Percentiles rank a stretch among this genome's conserved stretches.
These are phyloP conservation scores for Drosophila subpulchrella DNA, from an alignment of 1,140 invertebrate species.

Conservation along the genomic window DNA sequence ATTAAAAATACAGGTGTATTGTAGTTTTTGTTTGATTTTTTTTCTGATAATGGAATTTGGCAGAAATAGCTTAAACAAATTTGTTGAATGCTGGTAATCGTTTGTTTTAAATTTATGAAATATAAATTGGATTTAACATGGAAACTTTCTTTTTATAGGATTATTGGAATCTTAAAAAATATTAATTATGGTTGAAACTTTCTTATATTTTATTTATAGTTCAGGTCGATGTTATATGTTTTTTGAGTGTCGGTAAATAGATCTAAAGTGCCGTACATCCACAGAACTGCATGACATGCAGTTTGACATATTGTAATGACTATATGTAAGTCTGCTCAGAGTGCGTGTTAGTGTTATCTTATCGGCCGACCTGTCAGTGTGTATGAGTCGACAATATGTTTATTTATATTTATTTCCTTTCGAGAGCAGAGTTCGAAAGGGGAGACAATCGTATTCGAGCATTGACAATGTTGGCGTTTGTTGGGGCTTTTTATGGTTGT, in stretches of 20 bases:
- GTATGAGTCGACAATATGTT: constrained; percentile 38
- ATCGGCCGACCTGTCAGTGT: constrained; percentile 37
- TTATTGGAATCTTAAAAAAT: background rate
- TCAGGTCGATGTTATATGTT: constrained; percentile 1
- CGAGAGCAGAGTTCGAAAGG: constrained; percentile 16
- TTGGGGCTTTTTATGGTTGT: background rate
- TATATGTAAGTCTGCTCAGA: constrained; percentile 11
- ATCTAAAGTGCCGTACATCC: constrained; percentile 30
- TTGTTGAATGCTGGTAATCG: no score
- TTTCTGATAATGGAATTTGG: background rate
- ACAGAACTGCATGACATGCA: constrained; percentile 48
- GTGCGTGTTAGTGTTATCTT: constrained; percentile 36
- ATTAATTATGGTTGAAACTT: background rate
- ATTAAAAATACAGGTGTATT: background rate
- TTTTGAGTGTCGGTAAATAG: constrained; percentile 14
- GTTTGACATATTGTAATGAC: constrained; percentile 42
- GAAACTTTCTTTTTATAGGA: no score
- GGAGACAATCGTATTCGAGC: background rate
- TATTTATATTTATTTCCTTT: constrained; percentile 47
- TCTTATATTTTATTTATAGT: no score
- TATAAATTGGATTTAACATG: background rate
- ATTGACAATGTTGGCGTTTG: constrained; percentile 16
- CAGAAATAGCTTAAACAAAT: background rate
- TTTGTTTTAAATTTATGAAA: no score
- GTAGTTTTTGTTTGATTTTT: background rate